These are phyloP conservation scores for Typhlichthys subterraneus DNA, from an alignment of 2,797 vertebrate species.

Conservation along the genomic window DNA sequence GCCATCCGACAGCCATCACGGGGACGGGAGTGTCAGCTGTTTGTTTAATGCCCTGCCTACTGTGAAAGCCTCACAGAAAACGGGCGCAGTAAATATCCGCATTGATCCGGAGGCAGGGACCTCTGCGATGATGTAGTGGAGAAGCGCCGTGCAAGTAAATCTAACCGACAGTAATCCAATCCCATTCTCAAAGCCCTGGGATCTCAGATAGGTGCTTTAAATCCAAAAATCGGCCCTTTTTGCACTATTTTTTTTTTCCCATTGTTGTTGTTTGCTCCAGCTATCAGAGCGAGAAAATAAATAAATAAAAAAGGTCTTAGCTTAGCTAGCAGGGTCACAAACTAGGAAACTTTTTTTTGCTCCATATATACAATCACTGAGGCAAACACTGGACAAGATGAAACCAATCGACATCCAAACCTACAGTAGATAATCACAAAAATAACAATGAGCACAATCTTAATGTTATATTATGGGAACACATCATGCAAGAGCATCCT, in stretches of 20 bases:
- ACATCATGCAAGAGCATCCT: too few relatives aligned
- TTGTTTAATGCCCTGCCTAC: constrained; percentile 81
- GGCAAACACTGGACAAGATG: too few relatives aligned
- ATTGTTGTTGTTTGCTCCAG: constrained; percentile 52
- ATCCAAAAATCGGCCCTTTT: constrained; percentile 79
- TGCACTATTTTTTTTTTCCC: constrained; percentile 67
- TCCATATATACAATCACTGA: too few relatives aligned
- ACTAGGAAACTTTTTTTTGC: too few relatives aligned
- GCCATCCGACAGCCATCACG: constrained; percentile 72
- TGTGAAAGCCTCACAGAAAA: constrained; percentile 83
- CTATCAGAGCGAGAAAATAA: background rate
- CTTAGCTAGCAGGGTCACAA: too few relatives aligned
- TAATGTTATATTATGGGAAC: too few relatives aligned
- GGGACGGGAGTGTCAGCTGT: constrained; percentile 75
- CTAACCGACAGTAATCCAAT: constrained; percentile 85
- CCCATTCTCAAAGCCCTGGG: constrained; percentile 81
- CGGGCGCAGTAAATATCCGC: constrained; percentile 84
- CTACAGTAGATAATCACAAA: too few relatives aligned
- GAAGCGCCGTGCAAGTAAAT: constrained; percentile 79
- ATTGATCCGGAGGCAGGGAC: constrained; percentile 83
- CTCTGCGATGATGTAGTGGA: constrained; percentile 83
- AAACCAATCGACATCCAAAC: too few relatives aligned
- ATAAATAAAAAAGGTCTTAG: too few relatives aligned
- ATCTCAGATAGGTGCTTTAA: constrained; percentile 85
- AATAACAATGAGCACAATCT: too few relatives aligned